Evolutionary conservation across 2,113 vertebrate species (phyloP), one percentile per base, ranked within the genome.

Genomic region (Gyps fulvus): DNA sequence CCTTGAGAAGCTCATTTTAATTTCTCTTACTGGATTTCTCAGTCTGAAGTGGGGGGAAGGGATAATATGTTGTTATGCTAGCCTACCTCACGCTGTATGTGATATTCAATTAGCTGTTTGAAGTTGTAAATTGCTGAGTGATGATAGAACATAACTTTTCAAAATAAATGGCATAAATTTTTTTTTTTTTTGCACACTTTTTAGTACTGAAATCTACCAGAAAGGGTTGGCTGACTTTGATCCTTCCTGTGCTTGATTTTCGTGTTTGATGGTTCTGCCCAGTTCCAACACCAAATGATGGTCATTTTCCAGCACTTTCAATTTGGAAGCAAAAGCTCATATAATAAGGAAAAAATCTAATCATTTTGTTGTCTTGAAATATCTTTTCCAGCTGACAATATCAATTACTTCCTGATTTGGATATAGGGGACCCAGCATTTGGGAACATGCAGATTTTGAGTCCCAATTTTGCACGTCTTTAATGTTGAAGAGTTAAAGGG

Each of bases 141-240:
- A 87, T 87, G 86, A 59, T 27, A 55, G 76, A 83, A 43, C 42
- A 84, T 10, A 95, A 89, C 47, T 92, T 83, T 54, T 63, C 65
- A 92, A 93, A 92, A 91, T 76, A 65, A 89, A 84, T 81, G 29
- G 29, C 67, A 78, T 67, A 36, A 11, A 22, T 27, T 47, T 16
- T 26, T 22, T 57, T 90, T 90, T 57, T 90, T 90, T 92, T 55
- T 42, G 21, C 21, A 52, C 54, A 42, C 27, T 55, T 86, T 90
- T 88, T 71, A 73, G 11, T 81, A 59, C 69, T 89, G 25, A 84
- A 87, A 87, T 87, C 43, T 78, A 23, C 62, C 63, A 69, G 81
- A 79, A 94, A 89, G 11, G 3, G 11, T 34, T 92, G 73, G 25
- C 57, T 95, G 65, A 82, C 77, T 97, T 94, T 85, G 91, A 94